Base-by-base conservation (phyloP, 1,140 invertebrate species). In the Agraylea sexmaculata region DNA sequence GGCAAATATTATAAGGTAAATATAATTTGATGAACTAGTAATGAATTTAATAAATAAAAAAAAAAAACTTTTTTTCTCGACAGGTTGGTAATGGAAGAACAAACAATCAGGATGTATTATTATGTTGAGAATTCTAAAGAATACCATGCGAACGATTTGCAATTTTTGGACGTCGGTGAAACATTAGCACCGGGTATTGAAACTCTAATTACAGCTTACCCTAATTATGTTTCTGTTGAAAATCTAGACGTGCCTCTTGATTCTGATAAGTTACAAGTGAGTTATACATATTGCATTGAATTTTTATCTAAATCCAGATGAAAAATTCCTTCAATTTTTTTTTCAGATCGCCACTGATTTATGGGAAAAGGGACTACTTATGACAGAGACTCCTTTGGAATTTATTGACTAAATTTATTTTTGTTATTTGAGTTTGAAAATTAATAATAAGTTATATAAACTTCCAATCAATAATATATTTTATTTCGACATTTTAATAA, bases 71-170 rank as follows among this genome's bases (percentile, higher is more conserved):
- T 16, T 34, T 32, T 40, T 56, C 38, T 45, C 56, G 40, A 51
- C 51, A 77, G 85, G 40, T 62, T 91, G 45, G 70, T 89, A 1
- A 62, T 73, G 13, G 80, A 84, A 50, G 74, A 77, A 27, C 72
- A 78, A 8, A 51, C 45, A 2, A 68, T 77, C 25, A 71, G 70
- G 22, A 51, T 92, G 28, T 93, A 89, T 58, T 86, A 87, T 59
- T 79, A 75, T 40, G 63, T 74, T 34, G 85, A 90, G 54, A 95
- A 95, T 66, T 78, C 80, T 0, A 68, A 81, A 46, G 73, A 82
- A 45, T 91, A 89, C 55, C 86, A 87, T 56, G 86, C 77, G 21
- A 75, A 75, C 57, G 87, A 90, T 31, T 59, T 75, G 17, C 79
- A 84, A 45, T 90, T 66, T 60, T 59, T 93, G 43, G 83, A 87